phyloP scores from a whole-genome alignment of 2,888 invertebrate species.

The Harpalus rubripes region DNA sequence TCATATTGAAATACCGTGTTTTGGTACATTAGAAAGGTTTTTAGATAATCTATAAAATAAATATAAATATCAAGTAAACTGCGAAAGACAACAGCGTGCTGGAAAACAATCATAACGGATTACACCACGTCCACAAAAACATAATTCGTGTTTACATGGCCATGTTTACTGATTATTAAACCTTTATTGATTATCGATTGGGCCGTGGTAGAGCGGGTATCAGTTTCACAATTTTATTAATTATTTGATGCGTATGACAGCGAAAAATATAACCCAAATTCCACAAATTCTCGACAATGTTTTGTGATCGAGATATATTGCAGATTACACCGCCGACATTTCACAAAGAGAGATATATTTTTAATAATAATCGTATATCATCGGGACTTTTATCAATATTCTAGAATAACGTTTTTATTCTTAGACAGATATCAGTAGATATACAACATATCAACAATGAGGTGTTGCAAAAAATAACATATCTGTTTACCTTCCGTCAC shows the following conservation, averaged over 20 bases:
- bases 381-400: background rate
- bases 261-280: constrained; percentile 16
- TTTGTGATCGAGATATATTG: constrained; percentile 8
- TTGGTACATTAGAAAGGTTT: background rate
- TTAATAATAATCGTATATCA: constrained; percentile 1
- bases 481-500: too few species aligned
- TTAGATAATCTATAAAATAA: background rate
- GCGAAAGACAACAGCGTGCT: constrained; percentile 21
- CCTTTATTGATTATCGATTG: constrained; percentile 51
- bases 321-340: background rate
- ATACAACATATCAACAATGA: too few species aligned
- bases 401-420: background rate
- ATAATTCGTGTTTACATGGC: constrained; percentile 51
- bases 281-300: constrained; percentile 25
- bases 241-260: constrained; percentile 45
- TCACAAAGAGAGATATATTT: background rate
- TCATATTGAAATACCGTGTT: background rate
- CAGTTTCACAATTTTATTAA: constrained; percentile 50
- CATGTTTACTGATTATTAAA: constrained; percentile 58
- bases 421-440: background rate
- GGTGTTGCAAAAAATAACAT: too few species aligned
- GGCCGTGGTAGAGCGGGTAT: constrained; percentile 19
- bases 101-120: constrained; percentile 17
- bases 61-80: background rate
- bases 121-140: constrained; percentile 27